phyloP scores from a whole-genome alignment of 2,888 invertebrate genomes.

The Merodon equestris region DNA sequence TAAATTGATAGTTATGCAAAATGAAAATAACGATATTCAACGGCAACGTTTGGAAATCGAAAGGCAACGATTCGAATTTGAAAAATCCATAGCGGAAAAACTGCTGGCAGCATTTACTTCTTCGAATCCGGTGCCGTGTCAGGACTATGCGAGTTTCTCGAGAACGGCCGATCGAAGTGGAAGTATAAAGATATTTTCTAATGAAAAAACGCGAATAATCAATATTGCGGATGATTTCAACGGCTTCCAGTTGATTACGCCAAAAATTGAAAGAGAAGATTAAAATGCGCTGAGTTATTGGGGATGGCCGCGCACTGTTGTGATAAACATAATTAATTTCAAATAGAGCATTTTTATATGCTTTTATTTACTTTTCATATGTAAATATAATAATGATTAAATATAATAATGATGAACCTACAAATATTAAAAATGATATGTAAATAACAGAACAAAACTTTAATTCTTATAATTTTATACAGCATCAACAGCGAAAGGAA shows the following conservation, averaged over 20 bases:
- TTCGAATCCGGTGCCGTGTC: conserved; percentile 47
- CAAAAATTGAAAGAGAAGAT: conserved; percentile 65
- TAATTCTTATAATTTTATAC: too few species aligned
- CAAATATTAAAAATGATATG: too few species aligned
- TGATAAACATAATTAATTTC: too few species aligned
- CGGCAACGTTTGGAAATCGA: conserved; percentile 80
- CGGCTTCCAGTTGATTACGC: conserved; percentile 60
- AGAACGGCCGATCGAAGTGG: background rate
- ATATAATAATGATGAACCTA: too few species aligned
- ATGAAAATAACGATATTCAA: conserved; percentile 80
- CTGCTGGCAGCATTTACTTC: conserved; percentile 73
- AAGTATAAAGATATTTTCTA: background rate
- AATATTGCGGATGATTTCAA: conserved; percentile 19
- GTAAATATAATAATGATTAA: too few species aligned
- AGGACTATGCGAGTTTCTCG: background rate
- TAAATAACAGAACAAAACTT: too few species aligned
- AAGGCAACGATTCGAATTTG: conserved; percentile 81
- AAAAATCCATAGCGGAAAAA: conserved; percentile 78
- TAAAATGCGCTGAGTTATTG: background rate
- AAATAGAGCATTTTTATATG: conserved; percentile 29
- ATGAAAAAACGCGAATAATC: background rate
- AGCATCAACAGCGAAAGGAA: too few species aligned
- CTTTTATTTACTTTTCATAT: background rate
- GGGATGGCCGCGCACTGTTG: too few species aligned
- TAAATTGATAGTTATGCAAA: conserved; percentile 80